Conservation (phyloP, 53 echinoderm and acorn worm species). For the Hippasteria phrygiana region DNA sequence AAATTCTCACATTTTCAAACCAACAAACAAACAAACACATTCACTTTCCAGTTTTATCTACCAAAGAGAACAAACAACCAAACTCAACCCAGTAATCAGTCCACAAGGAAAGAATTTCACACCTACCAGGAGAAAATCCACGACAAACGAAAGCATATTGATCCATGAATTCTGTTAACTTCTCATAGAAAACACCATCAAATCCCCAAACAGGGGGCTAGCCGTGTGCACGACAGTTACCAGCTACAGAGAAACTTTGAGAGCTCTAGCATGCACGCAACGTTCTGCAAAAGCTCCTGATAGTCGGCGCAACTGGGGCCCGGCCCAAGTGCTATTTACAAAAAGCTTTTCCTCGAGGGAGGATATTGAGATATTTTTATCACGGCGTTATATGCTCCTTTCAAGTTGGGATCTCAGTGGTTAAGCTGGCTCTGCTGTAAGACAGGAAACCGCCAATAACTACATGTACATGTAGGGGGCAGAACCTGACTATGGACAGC, state of each 20-base stretch:
- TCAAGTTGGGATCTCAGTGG: background rate
- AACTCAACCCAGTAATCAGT: background rate
- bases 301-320: background rate
- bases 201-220: background rate
- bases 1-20: no score
- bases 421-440: background rate
- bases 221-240: background rate
- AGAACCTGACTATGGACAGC: no score
- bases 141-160: conserved; percentile 32
- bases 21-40: no score
- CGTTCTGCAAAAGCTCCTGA: background rate
- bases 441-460: conserved; percentile 1
- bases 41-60: no score
- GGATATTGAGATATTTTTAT: conserved; percentile 16
- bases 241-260: background rate
- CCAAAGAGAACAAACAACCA: background rate
- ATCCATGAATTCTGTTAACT: conserved; percentile 7
- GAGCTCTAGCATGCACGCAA: background rate
- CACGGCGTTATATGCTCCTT: background rate
- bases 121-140: conserved; percentile 63
- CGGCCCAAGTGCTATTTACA: background rate
- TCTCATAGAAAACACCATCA: conserved; percentile 3
- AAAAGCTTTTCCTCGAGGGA: background rate
- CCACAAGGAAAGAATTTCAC: background rate
- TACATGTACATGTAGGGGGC: background rate